Conservation (phyloP, 2,888 invertebrate genomes). For the Phragmatobia fuliginosa region DNA sequence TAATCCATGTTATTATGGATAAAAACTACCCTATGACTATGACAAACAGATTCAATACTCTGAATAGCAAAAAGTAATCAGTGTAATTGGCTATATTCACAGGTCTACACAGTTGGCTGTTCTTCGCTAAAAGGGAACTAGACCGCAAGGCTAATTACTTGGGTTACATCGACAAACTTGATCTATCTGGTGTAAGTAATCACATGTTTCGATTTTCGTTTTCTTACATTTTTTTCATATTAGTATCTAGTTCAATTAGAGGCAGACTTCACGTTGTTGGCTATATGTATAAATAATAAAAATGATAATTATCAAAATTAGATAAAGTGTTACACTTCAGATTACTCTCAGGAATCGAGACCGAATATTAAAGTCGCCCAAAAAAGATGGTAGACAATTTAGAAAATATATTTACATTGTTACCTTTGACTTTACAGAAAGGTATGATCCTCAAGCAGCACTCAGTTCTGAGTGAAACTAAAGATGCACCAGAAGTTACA, state of each 20-base stretch:
- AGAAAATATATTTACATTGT: too few species aligned
- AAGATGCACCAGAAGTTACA: conserved; percentile 91
- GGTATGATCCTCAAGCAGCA: conserved; percentile 92
- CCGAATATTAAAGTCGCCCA: background rate
- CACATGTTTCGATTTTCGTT: background rate
- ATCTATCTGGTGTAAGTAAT: conserved; percentile 90
- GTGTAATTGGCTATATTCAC: conserved; percentile 38
- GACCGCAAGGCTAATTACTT: conserved; percentile 91
- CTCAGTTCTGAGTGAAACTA: conserved; percentile 89
- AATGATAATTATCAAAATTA: background rate
- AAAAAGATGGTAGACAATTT: background rate
- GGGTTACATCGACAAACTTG: conserved; percentile 92
- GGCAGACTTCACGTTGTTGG: background rate
- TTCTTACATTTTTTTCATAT: background rate
- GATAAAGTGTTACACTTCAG: background rate
- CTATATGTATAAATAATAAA: background rate
- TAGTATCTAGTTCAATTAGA: background rate
- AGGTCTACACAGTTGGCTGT: conserved; percentile 97
- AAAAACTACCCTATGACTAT: too few species aligned
- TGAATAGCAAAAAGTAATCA: background rate
- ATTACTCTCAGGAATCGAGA: background rate
- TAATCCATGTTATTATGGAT: too few species aligned
- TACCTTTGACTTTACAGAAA: conserved; percentile 86
- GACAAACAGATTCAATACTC: background rate
- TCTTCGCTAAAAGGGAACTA: conserved; percentile 92